phyloP scores from a whole-genome alignment of 2,888 invertebrate genomes.

The Dascillus cervinus region DNA sequence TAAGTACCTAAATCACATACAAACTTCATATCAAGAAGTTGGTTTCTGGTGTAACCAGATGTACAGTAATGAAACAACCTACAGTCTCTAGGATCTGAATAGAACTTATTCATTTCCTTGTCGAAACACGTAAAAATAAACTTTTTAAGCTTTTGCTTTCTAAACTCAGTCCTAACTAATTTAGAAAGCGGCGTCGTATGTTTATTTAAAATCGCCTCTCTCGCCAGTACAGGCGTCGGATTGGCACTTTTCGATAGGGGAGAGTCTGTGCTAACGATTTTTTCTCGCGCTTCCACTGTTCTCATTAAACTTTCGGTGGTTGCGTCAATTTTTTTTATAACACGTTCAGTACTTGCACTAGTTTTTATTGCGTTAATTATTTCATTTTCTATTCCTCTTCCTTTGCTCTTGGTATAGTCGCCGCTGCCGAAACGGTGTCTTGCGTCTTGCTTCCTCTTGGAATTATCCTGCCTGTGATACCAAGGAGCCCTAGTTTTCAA shows the following conservation, averaged over 20 bases:
- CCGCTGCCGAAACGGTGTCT: no score
- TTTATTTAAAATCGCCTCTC: slow-evolving; percentile 22
- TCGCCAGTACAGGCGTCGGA: slow-evolving; percentile 33
- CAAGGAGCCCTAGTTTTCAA: slow-evolving; percentile 11
- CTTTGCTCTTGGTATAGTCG: no score
- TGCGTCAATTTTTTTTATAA: no score
- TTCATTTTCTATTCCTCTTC: no score
- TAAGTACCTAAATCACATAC: slow-evolving; percentile 51
- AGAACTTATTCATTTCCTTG: slow-evolving; percentile 48
- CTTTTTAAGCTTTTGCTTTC: slow-evolving; percentile 11
- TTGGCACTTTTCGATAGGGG: slow-evolving; percentile 35
- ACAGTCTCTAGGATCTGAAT: slow-evolving; percentile 51
- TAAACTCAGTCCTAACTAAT: slow-evolving; percentile 35
- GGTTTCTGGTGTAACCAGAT: slow-evolving; percentile 48
- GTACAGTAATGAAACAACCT: slow-evolving; percentile 55
- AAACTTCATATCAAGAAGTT: slow-evolving; percentile 52
- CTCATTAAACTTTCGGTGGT: neutral
- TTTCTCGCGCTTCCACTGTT: slow-evolving; percentile 1
- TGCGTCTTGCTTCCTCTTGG: no score
- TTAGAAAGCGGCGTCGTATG: slow-evolving; percentile 35
- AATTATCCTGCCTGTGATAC: slow-evolving; percentile 9
- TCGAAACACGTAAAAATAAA: slow-evolving; percentile 49
- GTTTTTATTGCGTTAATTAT: no score
- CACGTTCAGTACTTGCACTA: no score
- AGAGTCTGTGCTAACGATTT: slow-evolving; percentile 29